A percentile compares a stretch with the other conserved stretches of the same genome.
phyloP scores from a whole-genome alignment of 2,113 vertebrate species.

The Lepus timidus region DNA sequence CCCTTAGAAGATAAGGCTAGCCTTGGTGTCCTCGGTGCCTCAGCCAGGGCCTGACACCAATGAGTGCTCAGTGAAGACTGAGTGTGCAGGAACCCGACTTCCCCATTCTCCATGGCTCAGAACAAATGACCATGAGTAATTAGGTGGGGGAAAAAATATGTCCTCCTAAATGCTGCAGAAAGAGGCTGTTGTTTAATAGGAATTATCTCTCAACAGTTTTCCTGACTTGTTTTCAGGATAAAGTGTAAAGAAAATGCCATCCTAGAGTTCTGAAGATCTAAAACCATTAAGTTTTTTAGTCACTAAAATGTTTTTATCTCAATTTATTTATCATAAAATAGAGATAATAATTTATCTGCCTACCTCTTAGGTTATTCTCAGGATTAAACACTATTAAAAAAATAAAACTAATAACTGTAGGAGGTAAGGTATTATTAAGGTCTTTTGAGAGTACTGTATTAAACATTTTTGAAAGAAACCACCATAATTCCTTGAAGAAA shows the following conservation, averaged over 20 bases:
- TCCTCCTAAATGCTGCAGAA: background rate
- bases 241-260: background rate
- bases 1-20: background rate
- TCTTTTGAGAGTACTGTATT: constrained; percentile 29
- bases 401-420: constrained; percentile 7
- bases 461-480: constrained; percentile 21
- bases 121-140: background rate
- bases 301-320: constrained; percentile 12
- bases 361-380: background rate
- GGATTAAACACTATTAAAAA: constrained; percentile 40
- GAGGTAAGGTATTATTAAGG: background rate
- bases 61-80: background rate
- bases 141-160: background rate
- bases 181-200: background rate
- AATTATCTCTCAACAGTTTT: background rate
- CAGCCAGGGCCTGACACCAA: background rate
- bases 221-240: constrained; percentile 11
- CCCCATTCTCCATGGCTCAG: background rate
- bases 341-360: background rate
- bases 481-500: constrained; percentile 32
- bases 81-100: background rate
- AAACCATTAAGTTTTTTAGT: background rate
- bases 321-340: background rate
- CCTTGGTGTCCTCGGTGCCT: background rate
- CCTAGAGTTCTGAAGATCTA: background rate